A percentile compares a stretch with the other conserved stretches of the same genome.
Evolutionary conservation across 2,888 invertebrate species (phyloP).

Genomic region (Tridacna gigas): DNA sequence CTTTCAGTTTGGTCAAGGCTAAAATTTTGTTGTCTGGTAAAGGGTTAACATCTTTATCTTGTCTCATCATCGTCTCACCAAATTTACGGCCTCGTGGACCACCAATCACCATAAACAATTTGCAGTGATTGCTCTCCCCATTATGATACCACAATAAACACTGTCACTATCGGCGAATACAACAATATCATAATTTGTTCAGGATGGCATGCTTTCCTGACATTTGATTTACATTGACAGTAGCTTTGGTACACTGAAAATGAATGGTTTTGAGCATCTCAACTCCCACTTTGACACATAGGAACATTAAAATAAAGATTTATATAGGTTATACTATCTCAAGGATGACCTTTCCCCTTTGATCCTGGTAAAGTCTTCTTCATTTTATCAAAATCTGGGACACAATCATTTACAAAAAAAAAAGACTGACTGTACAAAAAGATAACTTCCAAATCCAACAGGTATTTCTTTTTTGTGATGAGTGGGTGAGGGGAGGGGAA

Average conservation of each 20-base stretch:
- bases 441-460: too few species aligned
- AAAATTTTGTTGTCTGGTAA: neutral
- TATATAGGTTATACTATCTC: neutral
- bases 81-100: constrained; percentile 3
- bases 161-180: too few species aligned
- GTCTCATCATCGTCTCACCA: constrained; percentile 4
- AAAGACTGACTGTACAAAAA: too few species aligned
- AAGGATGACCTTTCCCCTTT: too few species aligned
- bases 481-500: too few species aligned
- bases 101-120: constrained; percentile 34
- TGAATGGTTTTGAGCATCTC: neutral
- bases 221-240: too few species aligned
- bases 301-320: constrained; percentile 4
- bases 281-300: neutral
- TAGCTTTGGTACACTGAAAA: too few species aligned
- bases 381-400: neutral
- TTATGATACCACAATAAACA: neutral
- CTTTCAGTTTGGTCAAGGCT: constrained; percentile 17
- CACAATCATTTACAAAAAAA: neutral
- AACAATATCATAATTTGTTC: too few species aligned
- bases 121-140: constrained; percentile 8
- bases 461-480: too few species aligned
- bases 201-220: too few species aligned
- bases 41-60: constrained; percentile 6
- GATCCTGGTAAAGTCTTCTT: neutral